Evolutionary conservation across 2,797 vertebrate species (phyloP).

Genomic region (Scyliorhinus canicula): DNA sequence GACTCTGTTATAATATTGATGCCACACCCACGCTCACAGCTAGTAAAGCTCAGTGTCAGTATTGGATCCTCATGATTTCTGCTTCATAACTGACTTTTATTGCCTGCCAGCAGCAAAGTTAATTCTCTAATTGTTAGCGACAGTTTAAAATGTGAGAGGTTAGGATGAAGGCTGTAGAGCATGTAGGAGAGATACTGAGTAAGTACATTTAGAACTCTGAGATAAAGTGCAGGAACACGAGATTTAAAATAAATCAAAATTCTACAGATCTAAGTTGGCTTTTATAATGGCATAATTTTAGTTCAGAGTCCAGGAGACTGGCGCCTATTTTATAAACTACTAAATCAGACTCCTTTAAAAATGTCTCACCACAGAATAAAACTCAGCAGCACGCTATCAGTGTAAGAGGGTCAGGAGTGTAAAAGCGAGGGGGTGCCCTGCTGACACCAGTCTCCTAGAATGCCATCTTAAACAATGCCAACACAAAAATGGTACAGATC

Average conservation of each 20-base stretch:
- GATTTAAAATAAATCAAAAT: conserved; percentile 25
- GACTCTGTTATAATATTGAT: not conserved
- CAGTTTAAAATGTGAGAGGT: conserved; percentile 3
- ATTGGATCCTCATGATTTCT: not conserved
- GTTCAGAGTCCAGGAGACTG: conserved; percentile 18
- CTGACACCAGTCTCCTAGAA: not conserved
- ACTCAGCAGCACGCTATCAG: not conserved
- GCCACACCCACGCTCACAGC: not conserved
- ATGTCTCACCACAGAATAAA: not conserved
- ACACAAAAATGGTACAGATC: not conserved
- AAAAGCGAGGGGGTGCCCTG: not conserved
- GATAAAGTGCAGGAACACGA: not conserved
- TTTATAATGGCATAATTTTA: conserved; percentile 9
- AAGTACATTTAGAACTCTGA: not conserved
- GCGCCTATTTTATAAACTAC: not conserved
- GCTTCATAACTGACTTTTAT: conserved; percentile 11
- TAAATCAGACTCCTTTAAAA: conserved; percentile 27
- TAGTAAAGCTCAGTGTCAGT: not conserved
- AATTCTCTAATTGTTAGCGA: not conserved
- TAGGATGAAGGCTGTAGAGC: not conserved
- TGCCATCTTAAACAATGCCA: not conserved
- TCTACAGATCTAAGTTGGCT: not conserved
- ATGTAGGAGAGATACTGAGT: not conserved
- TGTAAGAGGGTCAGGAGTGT: not conserved
- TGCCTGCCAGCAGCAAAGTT: not conserved